Conservation (phyloP, 2,888 invertebrate species). For the Argyresthia goedartella region DNA sequence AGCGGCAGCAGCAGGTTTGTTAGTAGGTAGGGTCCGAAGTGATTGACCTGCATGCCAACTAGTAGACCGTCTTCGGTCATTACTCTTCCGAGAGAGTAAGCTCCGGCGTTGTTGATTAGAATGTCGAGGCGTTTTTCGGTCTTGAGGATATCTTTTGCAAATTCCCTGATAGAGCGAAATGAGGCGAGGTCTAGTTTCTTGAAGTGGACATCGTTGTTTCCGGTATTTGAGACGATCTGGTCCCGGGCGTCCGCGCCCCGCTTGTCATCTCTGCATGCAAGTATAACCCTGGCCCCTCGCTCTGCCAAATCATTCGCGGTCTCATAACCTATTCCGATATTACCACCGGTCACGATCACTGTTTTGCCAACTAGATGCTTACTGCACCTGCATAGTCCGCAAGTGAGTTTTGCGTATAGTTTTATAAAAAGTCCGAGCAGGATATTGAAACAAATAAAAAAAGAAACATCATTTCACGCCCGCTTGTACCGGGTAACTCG, state of each 20-base stretch:
- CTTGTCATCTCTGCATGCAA: slow-evolving; percentile 82
- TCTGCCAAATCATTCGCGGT: slow-evolving; percentile 79
- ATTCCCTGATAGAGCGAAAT: slow-evolving; percentile 67
- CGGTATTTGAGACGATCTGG: slow-evolving; percentile 27
- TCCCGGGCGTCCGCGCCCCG: slow-evolving; percentile 70
- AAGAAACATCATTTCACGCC: background rate
- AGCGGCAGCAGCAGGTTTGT: slow-evolving; percentile 71
- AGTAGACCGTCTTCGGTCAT: slow-evolving; percentile 74
- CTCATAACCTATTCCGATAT: slow-evolving; percentile 84
- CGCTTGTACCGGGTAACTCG: no score
- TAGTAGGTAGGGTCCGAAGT: slow-evolving; percentile 77
- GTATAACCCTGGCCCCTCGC: slow-evolving; percentile 80
- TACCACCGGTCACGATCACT: slow-evolving; percentile 87
- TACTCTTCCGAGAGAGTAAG: slow-evolving; percentile 37
- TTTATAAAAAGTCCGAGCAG: background rate
- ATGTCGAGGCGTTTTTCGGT: slow-evolving; percentile 67
- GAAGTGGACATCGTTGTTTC: slow-evolving; percentile 38
- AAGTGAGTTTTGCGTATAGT: slow-evolving; percentile 20
- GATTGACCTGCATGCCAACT: slow-evolving; percentile 65
- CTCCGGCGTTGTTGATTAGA: slow-evolving; percentile 74
- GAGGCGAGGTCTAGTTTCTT: slow-evolving; percentile 62
- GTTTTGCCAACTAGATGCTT: slow-evolving; percentile 81
- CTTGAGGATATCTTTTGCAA: slow-evolving; percentile 68
- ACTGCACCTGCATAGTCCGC: slow-evolving; percentile 34
- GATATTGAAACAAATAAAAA: background rate